Evolutionary conservation across 2,113 vertebrate genomes (phyloP).

Genomic region (Bucco capensis): DNA sequence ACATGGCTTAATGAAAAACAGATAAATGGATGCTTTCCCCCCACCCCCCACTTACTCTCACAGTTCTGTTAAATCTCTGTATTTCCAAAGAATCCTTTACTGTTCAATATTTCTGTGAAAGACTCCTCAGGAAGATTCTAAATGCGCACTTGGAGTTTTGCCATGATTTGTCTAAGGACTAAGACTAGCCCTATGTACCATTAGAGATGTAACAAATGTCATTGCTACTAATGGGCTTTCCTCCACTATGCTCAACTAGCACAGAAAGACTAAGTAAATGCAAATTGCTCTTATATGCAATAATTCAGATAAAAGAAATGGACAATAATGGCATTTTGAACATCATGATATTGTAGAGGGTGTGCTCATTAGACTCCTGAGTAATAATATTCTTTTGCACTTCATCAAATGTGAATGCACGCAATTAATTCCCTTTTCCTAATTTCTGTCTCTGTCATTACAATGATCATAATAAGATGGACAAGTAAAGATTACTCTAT

Average conservation of each 20-base stretch:
- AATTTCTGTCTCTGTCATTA: not conserved
- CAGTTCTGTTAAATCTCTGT: not conserved
- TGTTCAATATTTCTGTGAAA: not conserved
- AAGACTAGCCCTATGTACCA: not conserved
- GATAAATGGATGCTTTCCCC: not conserved
- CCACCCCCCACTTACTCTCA: not conserved
- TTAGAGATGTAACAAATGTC: not conserved
- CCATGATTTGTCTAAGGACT: not conserved
- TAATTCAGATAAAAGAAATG: not conserved
- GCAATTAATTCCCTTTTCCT: not conserved
- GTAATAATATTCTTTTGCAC: not conserved
- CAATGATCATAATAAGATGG: not conserved
- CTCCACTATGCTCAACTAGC: not conserved
- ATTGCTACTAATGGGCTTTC: not conserved
- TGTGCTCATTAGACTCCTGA: not conserved
- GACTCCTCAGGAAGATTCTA: not conserved
- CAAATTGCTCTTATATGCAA: not conserved
- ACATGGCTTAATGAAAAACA: not conserved
- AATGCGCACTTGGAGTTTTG: not conserved
- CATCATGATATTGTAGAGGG: not conserved
- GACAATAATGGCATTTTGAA: not conserved
- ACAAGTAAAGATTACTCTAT: not conserved
- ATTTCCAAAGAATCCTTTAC: not conserved
- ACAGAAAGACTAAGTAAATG: not conserved
- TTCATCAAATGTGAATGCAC: not conserved